A percentile compares a stretch with the other conserved stretches of the same genome.
These are phyloP conservation scores for Synanthedon tipuliformis DNA, from an alignment of 2,888 invertebrate genomes.

Conservation along the genomic window DNA sequence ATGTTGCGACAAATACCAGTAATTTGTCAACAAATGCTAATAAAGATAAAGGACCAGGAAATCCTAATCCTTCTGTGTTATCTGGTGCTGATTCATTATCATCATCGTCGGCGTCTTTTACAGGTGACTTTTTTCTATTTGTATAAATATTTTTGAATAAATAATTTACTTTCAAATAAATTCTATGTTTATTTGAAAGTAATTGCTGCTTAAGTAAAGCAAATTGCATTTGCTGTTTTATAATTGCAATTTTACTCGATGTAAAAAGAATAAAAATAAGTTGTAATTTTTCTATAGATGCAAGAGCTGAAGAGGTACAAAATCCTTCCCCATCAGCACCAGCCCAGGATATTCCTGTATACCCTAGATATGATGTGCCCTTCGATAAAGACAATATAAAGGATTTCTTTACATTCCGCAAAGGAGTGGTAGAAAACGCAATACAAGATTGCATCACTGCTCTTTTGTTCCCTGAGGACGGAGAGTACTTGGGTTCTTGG, in stretches of 20 bases:
- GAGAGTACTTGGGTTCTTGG: conserved; percentile 80
- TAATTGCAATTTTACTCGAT: not conserved
- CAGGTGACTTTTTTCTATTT: conserved; percentile 26
- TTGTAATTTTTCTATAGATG: conserved; percentile 24
- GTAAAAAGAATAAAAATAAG: not conserved
- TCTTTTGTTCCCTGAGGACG: conserved; percentile 76
- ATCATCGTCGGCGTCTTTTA: conserved; percentile 54
- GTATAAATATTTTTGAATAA: too few species aligned
- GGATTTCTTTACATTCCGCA: conserved; percentile 79
- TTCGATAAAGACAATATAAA: conserved; percentile 71
- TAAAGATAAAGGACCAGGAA: conserved; percentile 28
- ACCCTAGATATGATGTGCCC: conserved; percentile 56
- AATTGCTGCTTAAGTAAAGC: too few species aligned
- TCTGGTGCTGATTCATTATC: conserved; percentile 60
- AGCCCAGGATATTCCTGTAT: conserved; percentile 28
- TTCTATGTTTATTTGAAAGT: too few species aligned
- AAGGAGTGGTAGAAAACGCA: conserved; percentile 79
- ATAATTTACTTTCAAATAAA: too few species aligned
- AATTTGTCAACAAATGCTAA: conserved; percentile 25
- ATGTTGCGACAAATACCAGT: conserved; percentile 23
- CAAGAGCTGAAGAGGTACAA: conserved; percentile 32
- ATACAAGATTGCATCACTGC: conserved; percentile 76
- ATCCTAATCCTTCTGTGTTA: conserved; percentile 49
- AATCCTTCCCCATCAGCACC: conserved; percentile 31
- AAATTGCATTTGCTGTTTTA: too few species aligned